Percentiles rank a stretch among this genome's conserved stretches.
Evolutionary conservation across 2,113 vertebrate genomes (phyloP).

Genomic region (Oryzias javanicus): DNA sequence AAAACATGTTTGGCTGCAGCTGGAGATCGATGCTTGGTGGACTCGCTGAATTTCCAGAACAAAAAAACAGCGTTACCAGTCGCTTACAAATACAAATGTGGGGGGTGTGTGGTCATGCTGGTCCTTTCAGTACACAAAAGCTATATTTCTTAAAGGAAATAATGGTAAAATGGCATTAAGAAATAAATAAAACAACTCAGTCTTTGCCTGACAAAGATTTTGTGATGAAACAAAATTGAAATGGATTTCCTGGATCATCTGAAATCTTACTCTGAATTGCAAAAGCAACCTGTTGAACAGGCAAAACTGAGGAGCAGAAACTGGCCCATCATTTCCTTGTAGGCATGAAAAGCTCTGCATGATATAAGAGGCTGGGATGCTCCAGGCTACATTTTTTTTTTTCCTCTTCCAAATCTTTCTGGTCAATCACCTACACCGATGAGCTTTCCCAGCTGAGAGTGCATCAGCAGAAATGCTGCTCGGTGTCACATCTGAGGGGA

Average conservation of each 20-base stretch:
- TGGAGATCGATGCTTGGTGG: slow-evolving; percentile 4
- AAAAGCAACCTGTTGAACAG: slow-evolving; percentile 14
- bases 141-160: no score
- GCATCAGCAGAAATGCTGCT: slow-evolving; percentile 55
- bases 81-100: slow-evolving; percentile 12
- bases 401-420: slow-evolving; percentile 30
- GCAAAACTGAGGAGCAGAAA: slow-evolving; percentile 35
- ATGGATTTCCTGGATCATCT: slow-evolving; percentile 15
- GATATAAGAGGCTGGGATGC: slow-evolving; percentile 45
- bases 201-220: slow-evolving; percentile 16
- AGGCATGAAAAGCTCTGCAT: slow-evolving; percentile 21
- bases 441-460: slow-evolving; percentile 49
- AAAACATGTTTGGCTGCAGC: slow-evolving; percentile 8
- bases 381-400: slow-evolving; percentile 61
- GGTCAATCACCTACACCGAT: slow-evolving; percentile 43
- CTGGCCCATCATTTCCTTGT: slow-evolving; percentile 28
- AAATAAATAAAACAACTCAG: slow-evolving; percentile 44
- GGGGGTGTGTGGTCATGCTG: slow-evolving; percentile 32
- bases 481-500: slow-evolving; percentile 32
- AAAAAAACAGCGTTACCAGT: slow-evolving; percentile 11
- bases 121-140: slow-evolving; percentile 10
- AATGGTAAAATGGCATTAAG: slow-evolving; percentile 31
- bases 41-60: slow-evolving; percentile 20
- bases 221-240: slow-evolving; percentile 19
- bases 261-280: slow-evolving; percentile 13